These are phyloP conservation scores for Xylophagus ater DNA, from an alignment of 2,888 invertebrate species.

Conservation along the genomic window DNA sequence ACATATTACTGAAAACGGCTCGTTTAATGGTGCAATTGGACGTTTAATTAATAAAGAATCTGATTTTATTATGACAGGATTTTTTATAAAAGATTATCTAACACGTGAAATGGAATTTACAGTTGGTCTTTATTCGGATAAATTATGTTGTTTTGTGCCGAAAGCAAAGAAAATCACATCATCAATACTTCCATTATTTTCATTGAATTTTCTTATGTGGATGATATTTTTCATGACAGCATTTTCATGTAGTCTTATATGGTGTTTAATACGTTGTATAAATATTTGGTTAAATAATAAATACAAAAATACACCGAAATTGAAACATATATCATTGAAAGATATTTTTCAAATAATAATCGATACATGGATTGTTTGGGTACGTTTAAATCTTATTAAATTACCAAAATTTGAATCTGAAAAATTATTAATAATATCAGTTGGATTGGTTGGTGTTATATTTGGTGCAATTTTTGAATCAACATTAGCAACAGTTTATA, in stretches of 20 bases:
- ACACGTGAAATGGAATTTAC: conserved; percentile 33
- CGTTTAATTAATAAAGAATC: conserved; percentile 29
- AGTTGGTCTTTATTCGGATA: conserved; percentile 33
- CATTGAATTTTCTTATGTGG: conserved; percentile 33
- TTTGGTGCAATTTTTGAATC: conserved; percentile 39
- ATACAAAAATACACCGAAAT: neutral
- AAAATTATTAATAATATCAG: conserved; percentile 32
- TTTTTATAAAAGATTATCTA: conserved; percentile 39
- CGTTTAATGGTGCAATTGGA: conserved; percentile 34
- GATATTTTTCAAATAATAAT: conserved; percentile 25
- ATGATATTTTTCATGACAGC: conserved; percentile 25
- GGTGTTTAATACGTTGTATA: conserved; percentile 24
- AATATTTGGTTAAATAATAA: conserved; percentile 6
- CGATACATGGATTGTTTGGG: conserved; percentile 35
- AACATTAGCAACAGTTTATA: conserved; percentile 36
- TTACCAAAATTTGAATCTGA: conserved; percentile 35
- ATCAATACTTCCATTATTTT: conserved; percentile 35
- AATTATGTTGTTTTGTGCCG: conserved; percentile 36
- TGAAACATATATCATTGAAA: conserved; percentile 1
- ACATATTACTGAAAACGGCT: conserved; percentile 30
- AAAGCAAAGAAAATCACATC: conserved; percentile 36
- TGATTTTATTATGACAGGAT: conserved; percentile 35
- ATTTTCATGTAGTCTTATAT: conserved; percentile 24
- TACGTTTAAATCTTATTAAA: conserved; percentile 28
- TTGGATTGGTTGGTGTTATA: conserved; percentile 36